phyloP scores from a whole-genome alignment of 2,113 vertebrate genomes.

The Eublepharis macularius region DNA sequence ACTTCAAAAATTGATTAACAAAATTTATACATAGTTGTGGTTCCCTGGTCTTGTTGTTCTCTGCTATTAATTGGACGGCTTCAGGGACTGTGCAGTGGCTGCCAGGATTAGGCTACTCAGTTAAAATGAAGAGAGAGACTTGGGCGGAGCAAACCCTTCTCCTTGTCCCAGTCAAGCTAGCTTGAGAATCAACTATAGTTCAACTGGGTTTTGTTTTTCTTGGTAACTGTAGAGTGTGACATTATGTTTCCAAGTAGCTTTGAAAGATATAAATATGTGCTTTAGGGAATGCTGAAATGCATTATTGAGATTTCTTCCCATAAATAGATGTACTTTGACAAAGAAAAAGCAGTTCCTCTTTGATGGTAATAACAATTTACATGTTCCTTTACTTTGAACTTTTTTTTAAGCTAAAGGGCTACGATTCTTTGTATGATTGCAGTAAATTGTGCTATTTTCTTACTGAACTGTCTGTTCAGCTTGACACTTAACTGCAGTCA shows the following conservation, averaged over 20 bases:
- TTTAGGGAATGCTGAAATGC: not conserved
- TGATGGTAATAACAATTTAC: constrained; percentile 4
- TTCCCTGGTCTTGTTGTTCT: too few relatives aligned
- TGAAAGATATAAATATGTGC: not conserved
- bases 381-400: constrained; percentile 1
- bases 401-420: constrained; percentile 31
- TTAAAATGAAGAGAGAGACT: not conserved
- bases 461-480: not conserved
- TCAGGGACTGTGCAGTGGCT: too few relatives aligned
- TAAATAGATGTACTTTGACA: not conserved
- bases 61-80: too few relatives aligned
- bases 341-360: not conserved
- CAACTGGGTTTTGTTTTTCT: not conserved
- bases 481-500: constrained; percentile 6
- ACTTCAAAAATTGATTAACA: too few relatives aligned
- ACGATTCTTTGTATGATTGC: constrained; percentile 14
- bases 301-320: not conserved
- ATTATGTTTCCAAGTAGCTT: not conserved
- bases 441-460: constrained; percentile 29
- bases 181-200: not conserved
- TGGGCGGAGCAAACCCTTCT: not conserved
- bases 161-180: not conserved
- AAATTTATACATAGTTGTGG: too few relatives aligned
- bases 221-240: too few relatives aligned
- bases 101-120: too few relatives aligned